Conservation (phyloP, 2,113 vertebrate species). For the Speoplatyrhinus poulsoni region DNA sequence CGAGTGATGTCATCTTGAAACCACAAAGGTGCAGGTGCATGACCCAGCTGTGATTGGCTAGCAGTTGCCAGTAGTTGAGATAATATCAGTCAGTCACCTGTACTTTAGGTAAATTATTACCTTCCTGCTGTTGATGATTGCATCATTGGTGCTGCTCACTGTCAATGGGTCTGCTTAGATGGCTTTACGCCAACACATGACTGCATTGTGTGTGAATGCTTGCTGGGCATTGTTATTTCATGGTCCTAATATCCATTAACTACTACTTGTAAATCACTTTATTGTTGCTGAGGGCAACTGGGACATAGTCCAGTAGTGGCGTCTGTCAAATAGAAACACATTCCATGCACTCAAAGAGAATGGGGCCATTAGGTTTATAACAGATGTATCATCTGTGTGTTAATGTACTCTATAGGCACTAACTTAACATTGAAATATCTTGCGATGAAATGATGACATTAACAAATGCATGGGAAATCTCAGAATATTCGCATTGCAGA, state of each 20-base stretch:
- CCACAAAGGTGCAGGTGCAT: constrained; percentile 5
- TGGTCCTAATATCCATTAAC: constrained; percentile 14
- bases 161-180: constrained; percentile 42
- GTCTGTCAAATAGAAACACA: no score
- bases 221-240: constrained; percentile 11
- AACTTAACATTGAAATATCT: background rate
- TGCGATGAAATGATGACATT: constrained; percentile 5
- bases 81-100: constrained; percentile 24
- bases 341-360: no score
- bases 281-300: no score
- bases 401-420: background rate
- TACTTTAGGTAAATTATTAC: constrained; percentile 52
- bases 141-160: constrained; percentile 18
- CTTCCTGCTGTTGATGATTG: constrained; percentile 25
- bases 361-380: no score
- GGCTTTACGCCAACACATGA: constrained; percentile 7
- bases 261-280: background rate
- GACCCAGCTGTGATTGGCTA: background rate
- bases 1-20: constrained; percentile 27
- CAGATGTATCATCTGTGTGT: no score
- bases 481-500: constrained; percentile 49
- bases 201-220: constrained; percentile 26
- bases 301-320: no score
- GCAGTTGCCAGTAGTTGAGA: background rate
- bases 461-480: constrained; percentile 32